Evolutionary conservation across 2,888 invertebrate genomes (phyloP).

Genomic region (Tanytarsus gracilentus): DNA sequence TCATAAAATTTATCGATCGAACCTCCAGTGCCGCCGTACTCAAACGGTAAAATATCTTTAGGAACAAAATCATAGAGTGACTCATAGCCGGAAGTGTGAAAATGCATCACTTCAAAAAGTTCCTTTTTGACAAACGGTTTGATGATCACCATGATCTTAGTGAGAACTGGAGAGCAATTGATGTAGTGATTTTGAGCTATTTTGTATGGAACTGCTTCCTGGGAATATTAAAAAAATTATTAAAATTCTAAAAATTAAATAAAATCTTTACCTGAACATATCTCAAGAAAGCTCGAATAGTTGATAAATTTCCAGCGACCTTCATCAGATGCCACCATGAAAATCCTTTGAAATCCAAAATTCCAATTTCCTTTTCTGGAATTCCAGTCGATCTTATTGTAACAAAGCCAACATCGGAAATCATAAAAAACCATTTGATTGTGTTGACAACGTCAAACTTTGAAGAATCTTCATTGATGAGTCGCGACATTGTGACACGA

Average conservation of each 20-base stretch:
- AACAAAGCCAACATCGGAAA: not conserved
- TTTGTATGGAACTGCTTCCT: conserved; percentile 6
- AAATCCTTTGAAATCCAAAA: conserved; percentile 1
- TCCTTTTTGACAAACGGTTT: conserved; percentile 16
- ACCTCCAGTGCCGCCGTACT: conserved; percentile 17
- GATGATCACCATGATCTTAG: not conserved
- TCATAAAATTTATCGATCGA: not conserved
- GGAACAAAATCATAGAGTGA: not conserved
- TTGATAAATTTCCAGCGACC: not conserved
- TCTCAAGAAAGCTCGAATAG: not conserved
- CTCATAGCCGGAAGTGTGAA: not conserved
- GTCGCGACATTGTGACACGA: not conserved
- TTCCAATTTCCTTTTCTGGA: not conserved
- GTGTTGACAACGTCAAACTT: not conserved
- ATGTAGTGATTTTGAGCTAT: conserved; percentile 17
- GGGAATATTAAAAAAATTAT: not conserved
- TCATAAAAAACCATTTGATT: not conserved
- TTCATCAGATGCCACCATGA: not conserved
- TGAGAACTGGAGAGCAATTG: conserved; percentile 10
- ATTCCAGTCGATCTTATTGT: not conserved
- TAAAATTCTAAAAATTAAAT: not conserved
- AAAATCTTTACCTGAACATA: not conserved
- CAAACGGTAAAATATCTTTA: conserved; percentile 9
- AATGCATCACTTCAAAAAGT: not conserved
- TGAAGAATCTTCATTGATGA: not conserved